These are phyloP conservation scores for Agonopterix arenella DNA, from an alignment of 2,888 invertebrate species.

Conservation along the genomic window DNA sequence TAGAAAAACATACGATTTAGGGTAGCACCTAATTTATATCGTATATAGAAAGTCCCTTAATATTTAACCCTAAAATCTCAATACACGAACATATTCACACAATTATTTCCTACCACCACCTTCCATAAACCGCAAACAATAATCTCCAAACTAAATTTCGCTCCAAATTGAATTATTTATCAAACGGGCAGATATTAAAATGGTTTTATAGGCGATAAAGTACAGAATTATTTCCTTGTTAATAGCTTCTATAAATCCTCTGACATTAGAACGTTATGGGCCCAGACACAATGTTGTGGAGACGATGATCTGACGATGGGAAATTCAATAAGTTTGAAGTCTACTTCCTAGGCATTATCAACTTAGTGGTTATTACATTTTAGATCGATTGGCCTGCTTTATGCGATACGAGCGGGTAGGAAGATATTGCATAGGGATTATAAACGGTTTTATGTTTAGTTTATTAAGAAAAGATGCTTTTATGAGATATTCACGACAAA, in stretches of 20 bases:
- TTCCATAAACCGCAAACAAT: slow-evolving; percentile 5
- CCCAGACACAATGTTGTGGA: slow-evolving; percentile 38
- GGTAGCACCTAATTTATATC: too few relatives aligned
- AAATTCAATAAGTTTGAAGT: slow-evolving; percentile 1
- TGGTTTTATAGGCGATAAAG: slow-evolving; percentile 65
- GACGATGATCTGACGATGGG: background rate
- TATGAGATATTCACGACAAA: too few relatives aligned
- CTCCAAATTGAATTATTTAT: slow-evolving; percentile 60
- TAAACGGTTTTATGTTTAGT: too few relatives aligned
- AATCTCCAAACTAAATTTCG: slow-evolving; percentile 13
- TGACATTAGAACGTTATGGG: slow-evolving; percentile 35
- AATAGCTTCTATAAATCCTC: slow-evolving; percentile 60
- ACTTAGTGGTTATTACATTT: slow-evolving; percentile 4
- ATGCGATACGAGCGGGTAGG: too few relatives aligned
- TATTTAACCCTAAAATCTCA: background rate
- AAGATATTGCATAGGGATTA: too few relatives aligned
- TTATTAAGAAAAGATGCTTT: too few relatives aligned
- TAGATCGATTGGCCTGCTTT: background rate
- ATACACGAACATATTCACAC: background rate
- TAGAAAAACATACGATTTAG: too few relatives aligned
- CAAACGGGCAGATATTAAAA: slow-evolving; percentile 61
- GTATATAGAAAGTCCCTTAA: too few relatives aligned
- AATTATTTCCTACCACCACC: slow-evolving; percentile 2
- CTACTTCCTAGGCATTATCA: slow-evolving; percentile 3
- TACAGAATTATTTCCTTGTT: slow-evolving; percentile 64